phyloP scores from a whole-genome alignment of 2,113 vertebrate species.

The Spizaetus ornatus region DNA sequence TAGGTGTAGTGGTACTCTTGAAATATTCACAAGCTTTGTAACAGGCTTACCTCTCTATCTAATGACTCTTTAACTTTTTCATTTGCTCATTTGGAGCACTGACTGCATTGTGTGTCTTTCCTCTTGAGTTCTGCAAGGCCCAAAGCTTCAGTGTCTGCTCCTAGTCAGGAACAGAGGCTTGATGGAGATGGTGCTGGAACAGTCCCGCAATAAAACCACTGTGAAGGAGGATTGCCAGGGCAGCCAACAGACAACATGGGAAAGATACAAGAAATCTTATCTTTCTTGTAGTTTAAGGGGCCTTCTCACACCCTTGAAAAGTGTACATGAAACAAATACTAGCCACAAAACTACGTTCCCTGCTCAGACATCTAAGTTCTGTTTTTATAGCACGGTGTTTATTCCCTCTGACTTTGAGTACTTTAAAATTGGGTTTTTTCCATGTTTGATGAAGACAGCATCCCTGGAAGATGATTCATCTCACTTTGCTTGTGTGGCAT shows the following conservation, averaged over 20 bases:
- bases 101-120: neutral
- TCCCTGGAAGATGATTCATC: neutral
- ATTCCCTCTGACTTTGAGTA: neutral
- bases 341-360: neutral
- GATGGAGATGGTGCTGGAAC: neutral
- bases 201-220: neutral
- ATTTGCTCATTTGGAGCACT: neutral
- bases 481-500: neutral
- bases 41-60: neutral
- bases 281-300: neutral
- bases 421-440: neutral
- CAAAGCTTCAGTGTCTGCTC: neutral
- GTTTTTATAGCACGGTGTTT: neutral
- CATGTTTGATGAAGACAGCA: neutral
- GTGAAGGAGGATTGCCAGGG: neutral
- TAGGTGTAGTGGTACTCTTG: neutral
- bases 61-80: neutral
- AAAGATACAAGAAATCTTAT: neutral
- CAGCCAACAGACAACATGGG: neutral
- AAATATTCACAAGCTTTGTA: neutral
- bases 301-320: neutral
- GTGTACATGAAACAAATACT: fast-evolving
- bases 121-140: neutral
- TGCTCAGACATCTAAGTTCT: neutral
- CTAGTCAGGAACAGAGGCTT: neutral